Base-by-base conservation (phyloP, 2,797 vertebrate genomes). In the Arrhamphus sclerolepis region DNA sequence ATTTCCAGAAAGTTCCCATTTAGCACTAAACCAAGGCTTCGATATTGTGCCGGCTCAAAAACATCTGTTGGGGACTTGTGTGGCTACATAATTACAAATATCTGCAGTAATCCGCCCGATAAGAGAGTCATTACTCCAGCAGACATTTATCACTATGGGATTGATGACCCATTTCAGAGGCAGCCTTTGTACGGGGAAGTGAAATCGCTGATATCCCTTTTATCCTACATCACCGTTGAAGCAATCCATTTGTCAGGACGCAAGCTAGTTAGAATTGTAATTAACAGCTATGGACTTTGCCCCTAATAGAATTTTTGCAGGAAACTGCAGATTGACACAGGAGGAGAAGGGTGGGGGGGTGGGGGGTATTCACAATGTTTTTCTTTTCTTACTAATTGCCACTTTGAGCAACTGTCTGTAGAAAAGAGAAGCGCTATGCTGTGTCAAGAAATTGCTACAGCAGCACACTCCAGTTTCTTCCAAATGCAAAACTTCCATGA, bases 91-190 rank as follows among this genome's bases (percentile, higher is more conserved):
- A 93, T 92, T 93, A 91, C 90, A 92, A 92, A 91, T 90, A 92
- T 91, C 87, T 87, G 82, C 86, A 82, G 89, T 91, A 93, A 93
- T 92, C 90, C 92, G 53, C 72, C 57, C 79, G 90, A 93, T 93
- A 94, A 93, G 87, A 93, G 83, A 89, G 89, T 92, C 91, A 93
- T 92, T 93, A 93, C 91, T 92, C 87, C 83, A 82, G 62, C 83
- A 92, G 90, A 92, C 89, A 92, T 92, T 93, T 91, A 92, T 93
- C 92, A 92, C 88, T 90, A 69, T 84, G 76, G 89, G 91, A 93
- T 92, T 93, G 92, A 93, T 92, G 90, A 92, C 91, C 90, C 92
- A 91, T 92, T 93, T 91, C 88, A 79, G 81, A 91, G 75, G 86
- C 88, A 77, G 87, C 78, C 87, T 90, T 91, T 92, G 89, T 90